Base-by-base conservation (phyloP, 2,888 invertebrate species). In the Cepaea hortensis region DNA sequence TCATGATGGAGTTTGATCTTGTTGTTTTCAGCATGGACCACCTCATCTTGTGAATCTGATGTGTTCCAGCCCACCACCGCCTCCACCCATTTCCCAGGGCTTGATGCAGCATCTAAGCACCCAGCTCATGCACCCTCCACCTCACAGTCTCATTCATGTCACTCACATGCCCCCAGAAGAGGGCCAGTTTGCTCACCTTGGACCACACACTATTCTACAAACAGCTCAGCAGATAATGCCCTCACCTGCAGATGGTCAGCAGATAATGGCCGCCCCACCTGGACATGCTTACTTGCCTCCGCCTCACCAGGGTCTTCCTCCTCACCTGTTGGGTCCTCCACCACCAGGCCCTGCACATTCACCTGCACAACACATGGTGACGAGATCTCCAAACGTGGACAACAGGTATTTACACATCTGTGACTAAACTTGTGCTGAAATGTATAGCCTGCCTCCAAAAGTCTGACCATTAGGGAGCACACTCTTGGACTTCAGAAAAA, bases 1-100 rank as follows among this genome's bases (percentile, higher is more conserved):
- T 55, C 55, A 55, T 68, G 68, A 68, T 73, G 3, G 62, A 15
- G 5, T 18, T 20, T 15, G 5, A 75, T 18, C 46, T 76, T 76
- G 48, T 76, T 23, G 84, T 18, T 89, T 91, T 48, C 89, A 93
- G 94, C 93, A 93, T 90, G 93, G 93, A 3, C 93, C 93, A 11
- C 93, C 93, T 55, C 93, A 93, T 85, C 89, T 93, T 72, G 91
- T 93, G n/a, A 93, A 93, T 85, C 88, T 93, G 80, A 92, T 93
- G 80, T 90, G 87, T n/a, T 88, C 90, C 3, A 88, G 89, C 50
- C 89, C 89, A 13, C 89, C 88, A n/a, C 89, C 88, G 9, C 88
- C 87, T 3, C 86, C 88, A n/a, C 89, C 88, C n/a, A 82, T 86
- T 20, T 80, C 87, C 35, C 88, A 89, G 81, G 84, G 73, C 61